Evolutionary conservation across 2,888 invertebrate genomes (phyloP).

Genomic region (Thumatha senex): DNA sequence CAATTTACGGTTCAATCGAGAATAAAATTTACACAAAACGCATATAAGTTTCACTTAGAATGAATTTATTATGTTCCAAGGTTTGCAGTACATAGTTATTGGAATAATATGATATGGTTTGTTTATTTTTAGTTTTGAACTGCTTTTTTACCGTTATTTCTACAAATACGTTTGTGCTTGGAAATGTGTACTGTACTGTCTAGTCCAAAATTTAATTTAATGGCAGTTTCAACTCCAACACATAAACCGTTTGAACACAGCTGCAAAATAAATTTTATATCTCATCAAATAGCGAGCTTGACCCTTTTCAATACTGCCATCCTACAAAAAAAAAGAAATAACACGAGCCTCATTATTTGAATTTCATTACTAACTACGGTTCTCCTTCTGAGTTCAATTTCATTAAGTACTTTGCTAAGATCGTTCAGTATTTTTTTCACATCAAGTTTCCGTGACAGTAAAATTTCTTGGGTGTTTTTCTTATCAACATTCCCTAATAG

Average conservation of each 20-base stretch:
- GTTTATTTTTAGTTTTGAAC: neutral
- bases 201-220: too few relatives aligned
- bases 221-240: too few relatives aligned
- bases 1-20: conserved; percentile 36
- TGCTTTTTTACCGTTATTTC: too few relatives aligned
- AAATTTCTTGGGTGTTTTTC: conserved; percentile 33
- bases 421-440: conserved; percentile 17
- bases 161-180: too few relatives aligned
- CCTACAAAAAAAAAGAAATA: too few relatives aligned
- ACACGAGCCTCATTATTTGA: neutral
- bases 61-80: conserved; percentile 25
- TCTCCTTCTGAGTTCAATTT: conserved; percentile 22
- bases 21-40: conserved; percentile 34
- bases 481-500: conserved; percentile 28
- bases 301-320: neutral
- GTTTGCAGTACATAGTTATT: neutral
- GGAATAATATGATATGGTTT: neutral
- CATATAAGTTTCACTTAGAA: conserved; percentile 35
- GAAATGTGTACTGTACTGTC: too few relatives aligned
- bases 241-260: too few relatives aligned
- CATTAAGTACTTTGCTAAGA: conserved; percentile 27
- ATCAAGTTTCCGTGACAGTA: conserved; percentile 25
- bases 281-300: too few relatives aligned
- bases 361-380: conserved; percentile 18
- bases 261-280: too few relatives aligned